These are phyloP conservation scores for Endotricha flammealis DNA, from an alignment of 2,888 invertebrate species.

Conservation along the genomic window DNA sequence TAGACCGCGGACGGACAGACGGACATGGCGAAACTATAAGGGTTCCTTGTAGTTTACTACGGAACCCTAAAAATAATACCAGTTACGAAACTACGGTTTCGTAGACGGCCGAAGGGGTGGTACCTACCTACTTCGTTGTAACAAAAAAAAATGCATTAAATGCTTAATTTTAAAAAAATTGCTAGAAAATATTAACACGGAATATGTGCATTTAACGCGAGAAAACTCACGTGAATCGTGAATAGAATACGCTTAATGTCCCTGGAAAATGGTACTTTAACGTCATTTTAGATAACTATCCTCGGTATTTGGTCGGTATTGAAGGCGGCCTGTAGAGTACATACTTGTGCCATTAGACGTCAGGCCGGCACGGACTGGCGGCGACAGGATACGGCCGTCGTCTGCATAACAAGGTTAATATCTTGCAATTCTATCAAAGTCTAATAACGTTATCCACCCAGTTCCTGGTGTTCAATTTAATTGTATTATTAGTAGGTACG, in stretches of 20 bases:
- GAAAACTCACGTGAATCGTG: slow-evolving; percentile 10
- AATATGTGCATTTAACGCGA: no score
- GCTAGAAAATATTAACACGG: no score
- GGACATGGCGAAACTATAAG: no score
- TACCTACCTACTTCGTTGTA: no score
- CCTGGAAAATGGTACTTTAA: slow-evolving; percentile 8
- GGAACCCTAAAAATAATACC: no score
- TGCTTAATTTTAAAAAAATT: no score
- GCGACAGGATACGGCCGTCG: slow-evolving; percentile 45
- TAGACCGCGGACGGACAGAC: no score
- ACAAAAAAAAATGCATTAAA: no score
- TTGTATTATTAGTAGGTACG: slow-evolving; percentile 24
- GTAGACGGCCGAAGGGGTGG: no score
- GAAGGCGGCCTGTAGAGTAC: slow-evolving; percentile 25
- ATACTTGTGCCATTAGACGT: slow-evolving; percentile 47
- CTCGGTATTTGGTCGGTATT: slow-evolving; percentile 14
- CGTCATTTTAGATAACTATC: slow-evolving; percentile 12
- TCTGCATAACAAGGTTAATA: slow-evolving; percentile 57
- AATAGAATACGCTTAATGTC: slow-evolving; percentile 1
- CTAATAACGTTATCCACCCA: slow-evolving; percentile 46
- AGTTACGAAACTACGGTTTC: no score
- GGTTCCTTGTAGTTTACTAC: no score
- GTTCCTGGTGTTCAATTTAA: slow-evolving; percentile 24
- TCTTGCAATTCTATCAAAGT: slow-evolving; percentile 57
- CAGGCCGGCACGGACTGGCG: slow-evolving; percentile 34